Conservation (phyloP, 2,113 vertebrate genomes). For the Cyprinodon tularosa region DNA sequence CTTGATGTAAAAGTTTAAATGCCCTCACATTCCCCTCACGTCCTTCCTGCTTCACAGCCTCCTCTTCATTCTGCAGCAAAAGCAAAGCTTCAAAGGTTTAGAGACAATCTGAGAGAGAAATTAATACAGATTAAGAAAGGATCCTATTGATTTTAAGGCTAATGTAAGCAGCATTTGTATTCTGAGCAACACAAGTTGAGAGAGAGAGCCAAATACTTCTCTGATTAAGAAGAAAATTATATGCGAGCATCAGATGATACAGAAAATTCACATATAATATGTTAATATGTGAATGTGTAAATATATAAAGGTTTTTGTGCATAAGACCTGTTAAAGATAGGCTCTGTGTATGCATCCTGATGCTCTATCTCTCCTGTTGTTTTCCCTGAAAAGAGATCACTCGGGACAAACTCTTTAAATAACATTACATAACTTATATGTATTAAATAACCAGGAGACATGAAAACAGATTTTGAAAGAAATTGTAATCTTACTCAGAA, state of each 20-base stretch:
- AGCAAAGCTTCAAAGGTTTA: constrained; percentile 41
- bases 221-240: constrained; percentile 20
- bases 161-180: constrained; percentile 51
- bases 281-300: background rate
- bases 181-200: constrained; percentile 31
- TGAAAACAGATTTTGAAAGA: too few species aligned
- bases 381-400: too few species aligned
- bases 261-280: constrained; percentile 6
- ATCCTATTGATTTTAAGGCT: constrained; percentile 56
- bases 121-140: constrained; percentile 53
- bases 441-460: too few species aligned
- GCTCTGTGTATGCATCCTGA: too few species aligned
- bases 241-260: constrained; percentile 19
- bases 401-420: too few species aligned
- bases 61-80: constrained; percentile 43
- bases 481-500: too few species aligned
- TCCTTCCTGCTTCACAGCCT: constrained; percentile 46
- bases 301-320: background rate
- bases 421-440: too few species aligned
- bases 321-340: background rate
- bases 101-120: constrained; percentile 51
- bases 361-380: too few species aligned
- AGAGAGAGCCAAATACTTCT: constrained; percentile 26
- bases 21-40: constrained; percentile 59
- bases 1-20: constrained; percentile 21